Base-by-base conservation (phyloP, 2,113 vertebrate genomes). In the Aramus guarauna region DNA sequence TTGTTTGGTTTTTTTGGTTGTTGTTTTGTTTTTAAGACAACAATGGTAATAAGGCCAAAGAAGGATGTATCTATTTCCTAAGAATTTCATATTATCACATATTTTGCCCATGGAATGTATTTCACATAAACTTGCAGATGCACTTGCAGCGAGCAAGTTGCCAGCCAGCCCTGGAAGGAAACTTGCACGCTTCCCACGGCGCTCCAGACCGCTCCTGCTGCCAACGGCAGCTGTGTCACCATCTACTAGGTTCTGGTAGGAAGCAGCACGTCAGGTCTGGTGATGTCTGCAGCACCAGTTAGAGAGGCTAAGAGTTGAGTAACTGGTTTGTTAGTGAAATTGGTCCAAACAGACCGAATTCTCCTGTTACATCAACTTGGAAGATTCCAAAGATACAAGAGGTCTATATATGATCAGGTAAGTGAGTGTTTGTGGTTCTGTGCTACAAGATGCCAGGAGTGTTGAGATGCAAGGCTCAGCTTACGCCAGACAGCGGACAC, bases 381-480 rank as follows among this genome's bases (percentile, higher is more conserved):
- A 69, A 14, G 45, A 29, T 30, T 32, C 39, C 27, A 66, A 43
- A 66, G 45, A 37, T 7, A 21, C 23, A 20, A 37, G 13, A 79
- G 18, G 48, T 30, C 52, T 59, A 5, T 6, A 17, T 3, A 1
- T 3, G 18, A 37, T 10, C 12, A 4, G 41, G 0, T 19, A 7
- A 50, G 32, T 12, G 18, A 55, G 32, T 1, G 11, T 29, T 30
- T 75, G 53, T 6, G 16, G 15, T 16, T 34, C 47, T 43, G n/a
- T 41, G 59, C 37, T n/a, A 19, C 13, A 2, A 19, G 32, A 23
- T 5, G 7, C 36, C 24, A 12, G 41, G 11, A 73, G 50, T 4
- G 1, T 6, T 12, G 36, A 75, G 47, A 43, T 12, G 8, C 6
- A 18, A 13, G 47, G 36, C 53, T 67, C 34, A 47, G 56, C 78